Base-by-base conservation (phyloP, 2,888 invertebrate genomes). In the Zygaena filipendulae region DNA sequence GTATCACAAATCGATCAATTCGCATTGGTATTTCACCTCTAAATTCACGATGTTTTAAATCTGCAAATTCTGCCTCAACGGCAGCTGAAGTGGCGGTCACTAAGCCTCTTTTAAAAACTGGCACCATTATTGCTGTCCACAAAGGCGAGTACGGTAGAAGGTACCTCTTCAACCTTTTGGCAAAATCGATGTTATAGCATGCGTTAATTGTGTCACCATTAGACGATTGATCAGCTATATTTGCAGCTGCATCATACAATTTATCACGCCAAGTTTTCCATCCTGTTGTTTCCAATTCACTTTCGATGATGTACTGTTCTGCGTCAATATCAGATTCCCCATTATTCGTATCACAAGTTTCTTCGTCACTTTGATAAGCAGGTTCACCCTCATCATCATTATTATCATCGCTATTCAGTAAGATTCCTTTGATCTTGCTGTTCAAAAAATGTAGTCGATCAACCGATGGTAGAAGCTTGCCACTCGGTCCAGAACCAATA, bases 201-300 rank as follows among this genome's bases (percentile, higher is more conserved):
- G 24, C 32, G 11, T 32, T 32, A 3, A 27, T 32, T 2, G 21
- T 32, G 13, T 32, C 28, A 13, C 29, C 29, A 1, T 20, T 9
- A 8, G 8, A 2, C 1, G 26, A 30, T 13, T 2, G 2, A 3
- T 9, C 13, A 4, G 27, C 27, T 1, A 9, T 27, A 7, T 4
- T 6, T 16, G 4, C 16, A 16, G 16, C 16, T 4, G 16, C 16
- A 6, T 4, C 16, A 16, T 16, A 16, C 7, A 16, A 6, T 4
- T 16, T 16, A 6, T 6, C 5, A 7, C 5, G 7, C 16, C 16
- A 16, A 6, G 16, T 16, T 16, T 16, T 16, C 16, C 16, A 16
- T n/a, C n/a, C n/a, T n/a, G n/a, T n/a, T n/a, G n/a, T n/a, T n/a
- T n/a, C n/a, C n/a, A n/a, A n/a, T n/a, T n/a, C n/a, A n/a, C n/a